A percentile compares a stretch with the other conserved stretches of the same genome.
These are phyloP conservation scores for Torymus aiolomorphi DNA, from an alignment of 2,888 invertebrate genomes.

Conservation along the genomic window DNA sequence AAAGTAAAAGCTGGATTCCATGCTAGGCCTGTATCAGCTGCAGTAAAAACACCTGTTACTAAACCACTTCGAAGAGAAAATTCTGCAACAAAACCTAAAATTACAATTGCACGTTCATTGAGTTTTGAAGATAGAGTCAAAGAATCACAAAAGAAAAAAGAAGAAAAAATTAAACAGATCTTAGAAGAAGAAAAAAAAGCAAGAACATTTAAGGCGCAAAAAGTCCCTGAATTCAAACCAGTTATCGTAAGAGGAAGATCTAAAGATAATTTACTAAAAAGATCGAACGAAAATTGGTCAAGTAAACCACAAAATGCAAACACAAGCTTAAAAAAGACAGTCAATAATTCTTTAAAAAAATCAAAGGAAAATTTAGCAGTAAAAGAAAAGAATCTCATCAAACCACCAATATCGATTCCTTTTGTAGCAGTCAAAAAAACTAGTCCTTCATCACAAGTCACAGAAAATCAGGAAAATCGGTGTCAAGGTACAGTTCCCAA, in stretches of 20 bases:
- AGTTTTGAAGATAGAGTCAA: slow-evolving; percentile 84
- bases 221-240: slow-evolving; percentile 79
- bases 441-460: not conserved
- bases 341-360: slow-evolving; percentile 56
- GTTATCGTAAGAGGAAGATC: slow-evolving; percentile 70
- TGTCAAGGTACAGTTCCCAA: slow-evolving; percentile 40
- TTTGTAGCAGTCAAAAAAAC: slow-evolving; percentile 42
- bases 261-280: slow-evolving; percentile 64
- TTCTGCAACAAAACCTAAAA: slow-evolving; percentile 55
- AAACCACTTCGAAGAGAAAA: slow-evolving; percentile 29
- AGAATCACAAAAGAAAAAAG: slow-evolving; percentile 78
- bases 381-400: slow-evolving; percentile 40
- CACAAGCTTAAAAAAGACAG: not conserved
- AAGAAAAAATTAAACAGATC: slow-evolving; percentile 80
- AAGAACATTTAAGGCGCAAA: slow-evolving; percentile 84
- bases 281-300: slow-evolving; percentile 57
- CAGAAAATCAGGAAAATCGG: slow-evolving; percentile 46
- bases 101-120: slow-evolving; percentile 53
- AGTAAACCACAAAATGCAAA: slow-evolving; percentile 25
- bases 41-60: slow-evolving; percentile 59
- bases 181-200: slow-evolving; percentile 80
- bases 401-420: slow-evolving; percentile 43
- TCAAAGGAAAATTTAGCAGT: slow-evolving; percentile 57
- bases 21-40: slow-evolving; percentile 80
- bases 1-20: slow-evolving; percentile 75